Evolutionary conservation across 2,888 invertebrate genomes (phyloP), one percentile per base, ranked within the genome.

Genomic region (Agriopis aurantiaria): DNA sequence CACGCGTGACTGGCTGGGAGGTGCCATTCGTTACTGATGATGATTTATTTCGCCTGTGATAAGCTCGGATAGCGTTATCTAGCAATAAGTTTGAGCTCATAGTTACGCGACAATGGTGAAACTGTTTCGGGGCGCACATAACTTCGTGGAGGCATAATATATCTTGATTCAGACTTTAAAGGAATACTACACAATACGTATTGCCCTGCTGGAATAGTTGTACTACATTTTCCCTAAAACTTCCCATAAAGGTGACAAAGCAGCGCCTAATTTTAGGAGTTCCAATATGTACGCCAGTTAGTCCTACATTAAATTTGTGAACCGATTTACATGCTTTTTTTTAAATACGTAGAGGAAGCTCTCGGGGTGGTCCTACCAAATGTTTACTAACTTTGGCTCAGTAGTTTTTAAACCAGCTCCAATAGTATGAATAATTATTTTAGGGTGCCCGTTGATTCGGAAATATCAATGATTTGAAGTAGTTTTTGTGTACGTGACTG

Each of bases 1-100:
- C 79, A 87, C 79, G 91, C 93, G 92, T 93, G 93, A 90, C 89
- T 82, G 81, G 88, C 87, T 89, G 86, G 82, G 84, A 81, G 81
- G 82, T 81, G 66, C 70, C 70, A 66, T 71, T 71, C 80, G 83
- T 84, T 82, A 81, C 84, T 84, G 85, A 71, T 71, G 70, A 71
- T 71, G 70, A 71, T 71, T 63, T 71, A 71, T 71, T 49, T 71
- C 55, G 66, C 51, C 55, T 49, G 41, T 66, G 70, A 71, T 71
- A 71, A 63, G 63, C 70, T 59, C 23, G 66, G 70, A 62, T 66
- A 63, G 23, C 66, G 45, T 64, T 66, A 71, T 66, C 66, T 67
- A 70, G 58, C 62, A 33, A 64, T 33, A 69, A 69, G 49, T 69
- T 69, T 48, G 49, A 64, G 59, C 46, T 17, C 40, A 59, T 17